Base-by-base conservation (phyloP, 1,140 invertebrate genomes). In the Charaxes varanes region DNA sequence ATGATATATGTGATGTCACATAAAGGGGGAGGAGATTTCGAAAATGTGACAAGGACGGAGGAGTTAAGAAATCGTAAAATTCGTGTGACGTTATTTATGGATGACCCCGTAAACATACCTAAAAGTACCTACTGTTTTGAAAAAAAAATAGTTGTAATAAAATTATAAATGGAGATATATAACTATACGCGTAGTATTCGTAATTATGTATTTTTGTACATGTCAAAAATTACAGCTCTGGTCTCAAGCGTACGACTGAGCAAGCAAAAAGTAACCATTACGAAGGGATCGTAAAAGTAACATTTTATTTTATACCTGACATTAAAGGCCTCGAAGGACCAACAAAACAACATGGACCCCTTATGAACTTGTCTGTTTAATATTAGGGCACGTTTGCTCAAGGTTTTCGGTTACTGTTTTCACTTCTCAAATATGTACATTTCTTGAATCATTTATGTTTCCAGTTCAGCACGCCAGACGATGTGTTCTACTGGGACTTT, bases 361-460 rank as follows among this genome's bases (percentile, higher is more conserved):
- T 40, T 40, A 34, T 34, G 18, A 21, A 30, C 32, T 37, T 41
- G 36, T 34, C 15, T 51, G 36, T 44, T 36, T 40, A 45, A 38
- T 41, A 27, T 40, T 41, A 45, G 24, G 16, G n/a, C 16, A 31
- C 13, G 13, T 16, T 16, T 6, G 15, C 36, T 32, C 41, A 38
- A 45, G 44, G 43, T 21, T 31, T 35, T 31, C 22, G 35, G n/a
- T 31, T 13, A 15, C 24, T 32, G 28, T 32, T 56, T 52, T 52
- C 27, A 11, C 19, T 21, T 26, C 36, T 48, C 37, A 52, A 52
- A 48, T 56, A 45, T 56, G 48, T 48, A 44, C 31, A 41, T 35
- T 43, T 28, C 14, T 30, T 56, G 34, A 47, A 47, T 42, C 47
- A 47, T 42, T 42, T 42, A 53, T 41, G 19, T 33, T 18, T 19